Conservation (phyloP, 2,113 vertebrate genomes). For the Etia nguti region DNA sequence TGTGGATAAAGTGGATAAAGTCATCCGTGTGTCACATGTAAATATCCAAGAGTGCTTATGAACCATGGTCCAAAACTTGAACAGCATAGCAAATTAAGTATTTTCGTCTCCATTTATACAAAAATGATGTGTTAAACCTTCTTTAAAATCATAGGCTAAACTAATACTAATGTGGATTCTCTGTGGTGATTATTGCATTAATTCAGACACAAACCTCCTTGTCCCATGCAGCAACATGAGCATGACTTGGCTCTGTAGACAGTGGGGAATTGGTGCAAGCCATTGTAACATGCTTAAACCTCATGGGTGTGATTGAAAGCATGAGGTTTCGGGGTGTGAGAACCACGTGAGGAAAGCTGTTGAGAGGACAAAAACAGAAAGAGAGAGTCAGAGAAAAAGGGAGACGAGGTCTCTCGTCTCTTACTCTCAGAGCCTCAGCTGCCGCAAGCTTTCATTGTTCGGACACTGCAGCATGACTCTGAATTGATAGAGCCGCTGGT, state of each 20-base stretch:
- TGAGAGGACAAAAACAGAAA: slow-evolving; percentile 60
- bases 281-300: slow-evolving; percentile 51
- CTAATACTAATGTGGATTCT: not conserved
- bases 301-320: slow-evolving; percentile 63
- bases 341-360: slow-evolving; percentile 66
- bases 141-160: not conserved
- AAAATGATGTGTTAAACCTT: not conserved
- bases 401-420: slow-evolving; percentile 58
- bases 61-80: not conserved
- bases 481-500: slow-evolving; percentile 54
- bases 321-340: slow-evolving; percentile 63
- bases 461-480: slow-evolving; percentile 50
- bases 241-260: slow-evolving; percentile 40
- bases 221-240: slow-evolving; percentile 37
- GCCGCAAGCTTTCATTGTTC: slow-evolving; percentile 63
- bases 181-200: slow-evolving; percentile 37
- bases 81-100: not conserved
- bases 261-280: slow-evolving; percentile 38
- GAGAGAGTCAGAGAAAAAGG: slow-evolving; percentile 41
- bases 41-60: slow-evolving; percentile 4
- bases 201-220: slow-evolving; percentile 59
- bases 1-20: slow-evolving; percentile 10
- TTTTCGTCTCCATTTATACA: not conserved
- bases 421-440: slow-evolving; percentile 56
- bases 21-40: slow-evolving; percentile 19